Percentiles rank a stretch among this genome's conserved stretches.
These are phyloP conservation scores for Sceloporus undulatus DNA, from an alignment of 2,113 vertebrate species.

Conservation along the genomic window DNA sequence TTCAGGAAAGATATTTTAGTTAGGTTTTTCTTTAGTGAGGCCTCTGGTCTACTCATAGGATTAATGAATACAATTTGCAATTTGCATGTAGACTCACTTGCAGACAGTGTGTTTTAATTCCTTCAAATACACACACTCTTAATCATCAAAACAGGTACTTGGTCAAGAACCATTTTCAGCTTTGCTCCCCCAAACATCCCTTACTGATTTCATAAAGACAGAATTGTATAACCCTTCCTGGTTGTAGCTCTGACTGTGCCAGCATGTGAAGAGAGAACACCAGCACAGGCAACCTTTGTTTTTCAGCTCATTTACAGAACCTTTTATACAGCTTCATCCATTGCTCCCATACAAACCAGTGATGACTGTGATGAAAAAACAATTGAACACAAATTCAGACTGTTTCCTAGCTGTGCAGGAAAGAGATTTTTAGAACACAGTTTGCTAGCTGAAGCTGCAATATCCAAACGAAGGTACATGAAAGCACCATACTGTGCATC, in stretches of 20 bases:
- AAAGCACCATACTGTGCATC: conserved; percentile 32
- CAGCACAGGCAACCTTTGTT: conserved; percentile 54
- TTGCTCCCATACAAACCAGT: conserved; percentile 41
- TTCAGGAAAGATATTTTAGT: conserved; percentile 74
- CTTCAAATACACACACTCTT: not conserved
- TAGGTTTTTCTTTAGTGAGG: conserved; percentile 58
- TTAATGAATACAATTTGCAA: conserved; percentile 33
- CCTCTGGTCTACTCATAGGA: conserved; percentile 38
- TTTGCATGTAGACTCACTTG: conserved; percentile 40
- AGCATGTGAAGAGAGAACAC: not conserved
- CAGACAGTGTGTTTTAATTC: conserved; percentile 33
- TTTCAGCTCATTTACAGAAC: conserved; percentile 61
- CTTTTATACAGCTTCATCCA: not conserved
- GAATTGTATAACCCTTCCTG: conserved; percentile 22
- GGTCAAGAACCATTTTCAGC: conserved; percentile 46
- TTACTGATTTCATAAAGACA: conserved; percentile 1
- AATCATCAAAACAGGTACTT: conserved; percentile 41
- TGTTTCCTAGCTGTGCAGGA: conserved; percentile 60
- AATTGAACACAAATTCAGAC: conserved; percentile 38
- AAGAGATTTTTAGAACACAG: conserved; percentile 56
- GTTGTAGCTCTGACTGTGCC: not conserved
- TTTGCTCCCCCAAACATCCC: not conserved
- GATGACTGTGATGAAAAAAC: conserved; percentile 45
- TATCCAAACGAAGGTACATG: conserved; percentile 26
- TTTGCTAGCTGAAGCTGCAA: not conserved